These are phyloP conservation scores for Conistra vaccinii DNA, from an alignment of 2,888 invertebrate genomes.

Conservation along the genomic window DNA sequence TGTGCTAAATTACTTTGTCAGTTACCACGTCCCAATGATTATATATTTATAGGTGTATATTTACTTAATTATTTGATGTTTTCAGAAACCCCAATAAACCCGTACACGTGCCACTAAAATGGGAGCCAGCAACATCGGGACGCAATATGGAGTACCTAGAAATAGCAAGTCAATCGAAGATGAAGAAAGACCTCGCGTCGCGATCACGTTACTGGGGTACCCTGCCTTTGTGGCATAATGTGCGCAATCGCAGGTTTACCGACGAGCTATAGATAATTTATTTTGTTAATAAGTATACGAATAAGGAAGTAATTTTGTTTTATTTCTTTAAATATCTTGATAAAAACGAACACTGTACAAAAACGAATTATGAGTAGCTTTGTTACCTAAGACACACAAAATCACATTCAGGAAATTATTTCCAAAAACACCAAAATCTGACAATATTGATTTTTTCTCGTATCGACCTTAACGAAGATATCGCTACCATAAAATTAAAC, in stretches of 20 bases:
- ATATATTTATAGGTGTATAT: not conserved
- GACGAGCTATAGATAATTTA: conserved; percentile 86
- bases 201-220: conserved; percentile 92
- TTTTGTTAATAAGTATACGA: conserved; percentile 3
- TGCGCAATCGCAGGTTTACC: conserved; percentile 69
- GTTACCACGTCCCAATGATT: not conserved
- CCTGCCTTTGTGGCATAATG: conserved; percentile 87
- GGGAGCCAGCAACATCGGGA: conserved; percentile 90
- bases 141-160: conserved; percentile 90
- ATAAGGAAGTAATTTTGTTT: not conserved
- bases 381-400: not conserved
- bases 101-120: conserved; percentile 88
- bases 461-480: not conserved
- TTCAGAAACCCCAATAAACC: conserved; percentile 92
- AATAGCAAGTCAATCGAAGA: conserved; percentile 83
- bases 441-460: not conserved
- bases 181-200: conserved; percentile 90
- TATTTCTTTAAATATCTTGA: conserved; percentile 3
- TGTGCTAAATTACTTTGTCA: no score
- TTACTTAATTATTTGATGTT: conserved; percentile 52
- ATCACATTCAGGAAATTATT: not conserved
- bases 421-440: not conserved
- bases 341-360: not conserved
- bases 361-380: no score
- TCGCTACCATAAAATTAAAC: not conserved